Percentiles rank a stretch among this genome's conserved stretches.
Evolutionary conservation across 2,113 vertebrate species (phyloP).

Genomic region (Phoenicopterus ruber): DNA sequence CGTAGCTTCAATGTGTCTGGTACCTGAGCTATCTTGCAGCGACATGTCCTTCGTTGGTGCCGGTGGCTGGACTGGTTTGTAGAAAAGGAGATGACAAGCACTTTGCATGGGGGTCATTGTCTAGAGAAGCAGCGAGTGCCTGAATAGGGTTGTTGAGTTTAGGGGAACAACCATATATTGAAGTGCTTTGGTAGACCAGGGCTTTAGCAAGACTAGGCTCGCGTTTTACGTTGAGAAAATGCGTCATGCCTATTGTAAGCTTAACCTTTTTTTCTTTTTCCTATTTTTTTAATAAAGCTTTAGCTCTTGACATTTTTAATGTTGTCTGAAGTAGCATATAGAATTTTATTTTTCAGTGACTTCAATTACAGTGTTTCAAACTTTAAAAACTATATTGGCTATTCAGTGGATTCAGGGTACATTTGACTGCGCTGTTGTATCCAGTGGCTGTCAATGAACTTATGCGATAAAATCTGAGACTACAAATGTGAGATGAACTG

Average conservation of each 20-base stretch:
- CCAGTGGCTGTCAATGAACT: background rate
- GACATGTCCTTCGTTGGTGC: fast-evolving
- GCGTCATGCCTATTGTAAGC: background rate
- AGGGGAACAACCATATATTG: background rate
- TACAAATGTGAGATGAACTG: background rate
- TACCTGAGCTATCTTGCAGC: background rate
- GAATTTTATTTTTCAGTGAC: background rate
- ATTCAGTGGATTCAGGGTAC: background rate
- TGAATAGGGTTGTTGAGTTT: background rate
- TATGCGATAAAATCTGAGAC: background rate
- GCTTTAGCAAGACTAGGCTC: background rate
- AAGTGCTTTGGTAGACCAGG: background rate
- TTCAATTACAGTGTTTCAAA: background rate
- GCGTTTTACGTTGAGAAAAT: background rate
- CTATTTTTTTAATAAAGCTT: background rate
- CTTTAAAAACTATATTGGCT: background rate
- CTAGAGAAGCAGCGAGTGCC: background rate
- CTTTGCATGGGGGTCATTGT: background rate
- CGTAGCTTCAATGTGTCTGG: background rate
- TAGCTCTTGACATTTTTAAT: background rate
- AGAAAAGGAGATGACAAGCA: background rate
- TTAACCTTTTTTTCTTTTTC: background rate
- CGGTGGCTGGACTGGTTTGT: background rate
- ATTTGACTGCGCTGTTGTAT: background rate
- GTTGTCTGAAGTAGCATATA: background rate